Evolutionary conservation across 2,113 vertebrate genomes (phyloP).

Genomic region (Plecotus auritus): DNA sequence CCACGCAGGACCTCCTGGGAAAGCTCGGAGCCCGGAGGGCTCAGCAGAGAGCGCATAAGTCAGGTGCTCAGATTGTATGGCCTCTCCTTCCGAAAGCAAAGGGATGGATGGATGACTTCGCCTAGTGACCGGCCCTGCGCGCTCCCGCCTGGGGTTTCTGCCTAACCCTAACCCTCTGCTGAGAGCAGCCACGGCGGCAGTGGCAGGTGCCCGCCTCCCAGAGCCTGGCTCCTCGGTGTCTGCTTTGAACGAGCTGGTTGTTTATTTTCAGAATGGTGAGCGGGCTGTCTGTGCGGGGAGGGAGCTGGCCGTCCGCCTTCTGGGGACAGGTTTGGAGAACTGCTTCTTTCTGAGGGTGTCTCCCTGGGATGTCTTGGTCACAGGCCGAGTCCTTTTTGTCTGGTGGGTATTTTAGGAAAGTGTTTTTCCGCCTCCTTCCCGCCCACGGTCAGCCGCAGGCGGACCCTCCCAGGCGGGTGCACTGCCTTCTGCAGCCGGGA

Average conservation of each 20-base stretch:
- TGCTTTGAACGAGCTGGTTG: not conserved
- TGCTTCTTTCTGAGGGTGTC: slow-evolving; percentile 45
- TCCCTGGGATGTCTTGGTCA: slow-evolving; percentile 49
- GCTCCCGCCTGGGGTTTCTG: not conserved
- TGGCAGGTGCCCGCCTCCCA: not conserved
- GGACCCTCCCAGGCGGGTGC: not conserved
- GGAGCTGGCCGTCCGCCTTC: not conserved
- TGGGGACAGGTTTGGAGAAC: slow-evolving; percentile 26
- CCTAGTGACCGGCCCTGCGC: not conserved
- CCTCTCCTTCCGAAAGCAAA: not conserved
- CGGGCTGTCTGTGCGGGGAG: not conserved
- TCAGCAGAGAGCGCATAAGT: not conserved
- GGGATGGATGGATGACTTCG: not conserved
- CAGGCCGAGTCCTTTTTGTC: slow-evolving; percentile 34
- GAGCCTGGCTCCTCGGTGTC: not conserved
- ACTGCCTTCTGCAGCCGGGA: too few species aligned
- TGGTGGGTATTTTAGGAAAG: slow-evolving; percentile 68
- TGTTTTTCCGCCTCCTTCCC: not conserved
- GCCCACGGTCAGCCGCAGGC: not conserved
- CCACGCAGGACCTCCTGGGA: not conserved
- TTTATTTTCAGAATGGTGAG: slow-evolving; percentile 39
- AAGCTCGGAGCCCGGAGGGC: not conserved
- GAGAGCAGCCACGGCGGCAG: not conserved
- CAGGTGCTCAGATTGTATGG: not conserved
- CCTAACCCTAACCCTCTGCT: not conserved